Conservation (phyloP, 2,113 vertebrate genomes). For the Silurus meridionalis region DNA sequence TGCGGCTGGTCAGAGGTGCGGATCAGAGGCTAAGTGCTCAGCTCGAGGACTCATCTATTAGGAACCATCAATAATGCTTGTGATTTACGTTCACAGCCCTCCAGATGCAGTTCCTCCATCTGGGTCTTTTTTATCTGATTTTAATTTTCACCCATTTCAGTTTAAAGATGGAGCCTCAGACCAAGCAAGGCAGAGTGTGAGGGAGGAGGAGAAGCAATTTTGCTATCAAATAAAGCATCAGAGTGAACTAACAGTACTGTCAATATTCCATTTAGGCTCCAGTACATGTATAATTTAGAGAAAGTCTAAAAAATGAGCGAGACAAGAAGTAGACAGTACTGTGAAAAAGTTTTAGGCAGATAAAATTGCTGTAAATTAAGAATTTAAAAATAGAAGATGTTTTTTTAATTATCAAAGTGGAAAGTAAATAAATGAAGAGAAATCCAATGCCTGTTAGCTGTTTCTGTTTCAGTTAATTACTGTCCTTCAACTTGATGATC, state of each 20-base stretch:
- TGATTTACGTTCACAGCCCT: conserved; percentile 19
- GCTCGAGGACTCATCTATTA: conserved; percentile 19
- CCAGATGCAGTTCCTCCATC: conserved; percentile 8
- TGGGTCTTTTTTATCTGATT: conserved; percentile 48
- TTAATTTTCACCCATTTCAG: conserved; percentile 49
- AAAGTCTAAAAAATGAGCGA: neutral
- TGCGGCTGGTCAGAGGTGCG: neutral
- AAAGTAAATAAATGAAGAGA: too few species aligned
- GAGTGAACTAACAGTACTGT: conserved; percentile 26
- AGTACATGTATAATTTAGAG: conserved; percentile 14
- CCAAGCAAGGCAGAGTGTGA: neutral
- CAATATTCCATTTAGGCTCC: conserved; percentile 41
- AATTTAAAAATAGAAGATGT: too few species aligned
- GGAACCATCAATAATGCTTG: conserved; percentile 26
- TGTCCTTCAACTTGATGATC: too few species aligned
- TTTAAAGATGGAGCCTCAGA: conserved; percentile 5
- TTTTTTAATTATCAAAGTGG: too few species aligned
- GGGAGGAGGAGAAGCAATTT: conserved; percentile 43
- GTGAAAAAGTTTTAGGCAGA: too few species aligned
- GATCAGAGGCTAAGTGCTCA: conserved; percentile 20
- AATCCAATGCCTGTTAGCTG: too few species aligned
- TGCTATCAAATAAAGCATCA: conserved; percentile 51
- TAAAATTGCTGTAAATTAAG: too few species aligned
- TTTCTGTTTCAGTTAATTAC: too few species aligned
- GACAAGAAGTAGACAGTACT: neutral